Evolutionary conservation across 1,140 invertebrate species (phyloP).

Genomic region (Drosophila watanabei): DNA sequence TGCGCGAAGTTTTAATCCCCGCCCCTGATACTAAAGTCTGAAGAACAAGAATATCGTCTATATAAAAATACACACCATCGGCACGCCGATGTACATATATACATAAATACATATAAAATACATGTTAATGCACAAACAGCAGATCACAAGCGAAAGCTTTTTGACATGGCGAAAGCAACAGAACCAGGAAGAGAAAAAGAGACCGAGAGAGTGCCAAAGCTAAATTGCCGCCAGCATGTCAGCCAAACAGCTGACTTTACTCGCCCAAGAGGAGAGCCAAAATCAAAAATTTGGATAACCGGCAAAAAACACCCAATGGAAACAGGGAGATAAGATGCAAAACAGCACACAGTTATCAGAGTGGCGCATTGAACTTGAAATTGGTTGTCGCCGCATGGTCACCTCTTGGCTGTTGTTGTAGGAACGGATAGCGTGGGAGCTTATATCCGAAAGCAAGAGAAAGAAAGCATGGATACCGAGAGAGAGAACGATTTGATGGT

Average conservation of each 20-base stretch:
- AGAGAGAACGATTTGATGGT: not conserved
- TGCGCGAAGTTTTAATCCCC: not conserved
- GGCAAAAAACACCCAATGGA: conserved; percentile 22
- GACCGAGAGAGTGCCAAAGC: conserved; percentile 9
- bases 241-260: conserved; percentile 35
- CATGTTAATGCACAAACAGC: conserved; percentile 21
- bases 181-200: not conserved
- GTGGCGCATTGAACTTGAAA: conserved; percentile 50
- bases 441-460: conserved; percentile 5
- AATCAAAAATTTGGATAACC: conserved; percentile 41
- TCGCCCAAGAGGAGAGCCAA: conserved; percentile 2
- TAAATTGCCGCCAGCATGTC: conserved; percentile 21
- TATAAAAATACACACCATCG: not conserved
- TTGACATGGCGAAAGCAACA: conserved; percentile 15
- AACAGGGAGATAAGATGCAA: conserved; percentile 3
- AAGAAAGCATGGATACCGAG: not conserved
- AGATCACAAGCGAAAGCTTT: conserved; percentile 44
- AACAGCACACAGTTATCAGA: conserved; percentile 16
- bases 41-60: conserved; percentile 9
- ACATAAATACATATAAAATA: not conserved
- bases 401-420: not conserved
- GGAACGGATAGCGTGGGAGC: conserved; percentile 15
- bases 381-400: conserved; percentile 9
- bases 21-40: not conserved
- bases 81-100: not conserved